Conservation (phyloP, 2,888 invertebrate species). For the Calameuta idolon region DNA sequence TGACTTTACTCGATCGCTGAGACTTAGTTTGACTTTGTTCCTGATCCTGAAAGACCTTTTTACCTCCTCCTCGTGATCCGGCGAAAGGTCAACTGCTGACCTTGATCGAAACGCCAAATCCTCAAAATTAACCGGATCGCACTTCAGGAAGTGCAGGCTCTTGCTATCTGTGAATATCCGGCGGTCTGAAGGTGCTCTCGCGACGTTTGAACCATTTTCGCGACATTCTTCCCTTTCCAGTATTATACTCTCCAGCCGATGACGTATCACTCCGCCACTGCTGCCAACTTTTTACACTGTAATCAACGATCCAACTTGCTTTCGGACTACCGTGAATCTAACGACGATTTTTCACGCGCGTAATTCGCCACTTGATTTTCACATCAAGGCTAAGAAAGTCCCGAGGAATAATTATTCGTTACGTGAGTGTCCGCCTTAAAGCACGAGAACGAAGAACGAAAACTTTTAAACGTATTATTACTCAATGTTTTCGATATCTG, state of each 20-base stretch:
- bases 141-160: not conserved
- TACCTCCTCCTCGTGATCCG: constrained; percentile 2
- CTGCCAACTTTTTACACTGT: not conserved
- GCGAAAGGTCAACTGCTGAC: constrained; percentile 3
- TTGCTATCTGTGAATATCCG: constrained; percentile 56
- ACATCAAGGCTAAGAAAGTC: not conserved
- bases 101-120: constrained; percentile 8
- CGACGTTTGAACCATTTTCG: constrained; percentile 45
- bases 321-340: not conserved
- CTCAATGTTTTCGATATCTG: not conserved
- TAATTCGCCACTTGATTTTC: not conserved
- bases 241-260: constrained; percentile 27
- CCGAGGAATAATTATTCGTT: not conserved
- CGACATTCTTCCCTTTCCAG: constrained; percentile 57
- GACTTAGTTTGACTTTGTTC: constrained; percentile 29
- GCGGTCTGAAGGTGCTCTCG: constrained; percentile 51
- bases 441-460: not conserved
- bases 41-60: constrained; percentile 6
- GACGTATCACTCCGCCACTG: not conserved
- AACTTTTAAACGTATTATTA: not conserved
- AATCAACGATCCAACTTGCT: not conserved
- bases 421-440: not conserved
- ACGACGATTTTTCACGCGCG: not conserved
- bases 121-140: not conserved
- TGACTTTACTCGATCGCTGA: constrained; percentile 33